Evolutionary conservation across 1,140 invertebrate genomes (phyloP).

Genomic region (Charaxes varanes): DNA sequence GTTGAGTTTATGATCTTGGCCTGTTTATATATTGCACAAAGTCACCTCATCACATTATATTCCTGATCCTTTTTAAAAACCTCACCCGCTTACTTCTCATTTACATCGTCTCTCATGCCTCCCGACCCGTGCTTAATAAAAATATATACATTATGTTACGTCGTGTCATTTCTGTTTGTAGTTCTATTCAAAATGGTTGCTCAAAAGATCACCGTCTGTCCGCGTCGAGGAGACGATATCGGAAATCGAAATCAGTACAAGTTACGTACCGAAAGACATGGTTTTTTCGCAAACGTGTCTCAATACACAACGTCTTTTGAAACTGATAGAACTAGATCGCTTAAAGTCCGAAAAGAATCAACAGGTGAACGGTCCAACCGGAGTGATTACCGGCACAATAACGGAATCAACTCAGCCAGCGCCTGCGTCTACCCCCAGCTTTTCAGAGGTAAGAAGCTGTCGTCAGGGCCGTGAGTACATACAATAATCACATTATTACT

Average conservation of each 20-base stretch:
- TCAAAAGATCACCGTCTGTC: slow-evolving; percentile 65
- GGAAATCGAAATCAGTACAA: slow-evolving; percentile 60
- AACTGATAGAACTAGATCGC: slow-evolving; percentile 68
- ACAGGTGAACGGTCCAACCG: slow-evolving; percentile 47
- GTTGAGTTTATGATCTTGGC: background rate
- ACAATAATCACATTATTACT: slow-evolving; percentile 39
- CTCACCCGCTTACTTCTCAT: background rate
- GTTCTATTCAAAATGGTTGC: slow-evolving; percentile 73
- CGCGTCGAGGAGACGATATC: slow-evolving; percentile 65
- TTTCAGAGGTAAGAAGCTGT: slow-evolving; percentile 55
- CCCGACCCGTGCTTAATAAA: slow-evolving; percentile 43
- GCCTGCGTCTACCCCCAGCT: slow-evolving; percentile 44
- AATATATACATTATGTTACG: slow-evolving; percentile 68
- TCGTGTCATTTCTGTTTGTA: slow-evolving; percentile 73
- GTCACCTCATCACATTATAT: background rate
- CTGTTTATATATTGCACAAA: background rate
- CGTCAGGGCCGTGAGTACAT: slow-evolving; percentile 51
- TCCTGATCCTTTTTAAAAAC: background rate
- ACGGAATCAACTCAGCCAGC: slow-evolving; percentile 27
- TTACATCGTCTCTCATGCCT: slow-evolving; percentile 1
- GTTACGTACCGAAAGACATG: slow-evolving; percentile 66
- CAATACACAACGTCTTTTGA: slow-evolving; percentile 63
- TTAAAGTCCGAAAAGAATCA: slow-evolving; percentile 63
- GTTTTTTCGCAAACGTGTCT: slow-evolving; percentile 71
- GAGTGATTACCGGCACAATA: slow-evolving; percentile 48